Evolutionary conservation across 2,113 vertebrate species (phyloP), one percentile per base, ranked within the genome.

Genomic region (Sarotherodon lohbergeri): DNA sequence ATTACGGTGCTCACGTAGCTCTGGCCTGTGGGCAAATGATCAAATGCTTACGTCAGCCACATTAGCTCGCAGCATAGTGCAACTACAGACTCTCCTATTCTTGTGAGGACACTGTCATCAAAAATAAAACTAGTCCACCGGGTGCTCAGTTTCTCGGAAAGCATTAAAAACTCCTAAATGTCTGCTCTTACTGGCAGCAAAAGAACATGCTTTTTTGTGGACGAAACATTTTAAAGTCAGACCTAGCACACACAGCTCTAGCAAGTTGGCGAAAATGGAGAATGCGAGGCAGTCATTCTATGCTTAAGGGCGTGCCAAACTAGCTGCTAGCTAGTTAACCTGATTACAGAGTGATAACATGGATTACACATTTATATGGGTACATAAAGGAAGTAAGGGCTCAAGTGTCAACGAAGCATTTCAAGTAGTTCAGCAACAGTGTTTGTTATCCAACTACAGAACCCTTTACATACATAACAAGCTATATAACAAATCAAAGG

Each of bases 101-200:
- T 52, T 78, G 4, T 34, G 27, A 32, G 46, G 46, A 78, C 46
- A 78, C 13, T 1, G 73, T 52, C 46, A 78, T 52, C 27, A 48
- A 52, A 78, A 55, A 22, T 22, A 52, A 52, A 78, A 50, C 43
- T 1, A 78, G 52, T 78, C 27, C 73, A 52, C 46, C 3, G 3
- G 73, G 27, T 52, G 27, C 29, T 32, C 46, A 78, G 73, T 52
- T 78, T 19, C 46, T 78, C 27, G 8, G 46, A 52, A 6, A n/a
- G 73, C 73, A 78, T 34, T 32, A 78, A 48, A 78, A 52, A 68
- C n/a, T 27, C n/a, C 24, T 50, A 48, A 76, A 76, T 13, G 73
- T 78, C 41, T 32, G 16, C 46, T 29, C 10, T 52, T n/a, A n/a
- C 10, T 32, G 46, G 27, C 46, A 34, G 27, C 27, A 52, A n/a